Conservation (phyloP, 1,140 invertebrate species). For the Eufriesea mexicana region DNA sequence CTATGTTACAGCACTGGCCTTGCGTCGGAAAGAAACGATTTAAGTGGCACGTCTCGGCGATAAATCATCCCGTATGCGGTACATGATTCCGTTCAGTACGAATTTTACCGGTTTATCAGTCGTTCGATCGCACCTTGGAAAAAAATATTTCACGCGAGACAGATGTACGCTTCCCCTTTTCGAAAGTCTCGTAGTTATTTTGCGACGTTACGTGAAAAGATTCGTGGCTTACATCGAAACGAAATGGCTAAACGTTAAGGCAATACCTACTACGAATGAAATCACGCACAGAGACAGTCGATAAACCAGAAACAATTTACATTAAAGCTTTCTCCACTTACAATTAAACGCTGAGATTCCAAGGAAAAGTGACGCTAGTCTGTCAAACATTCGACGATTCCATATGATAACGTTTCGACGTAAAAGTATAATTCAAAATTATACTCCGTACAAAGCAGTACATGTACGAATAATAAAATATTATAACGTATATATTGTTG, state of each 20-base stretch:
- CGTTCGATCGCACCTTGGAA: constrained; percentile 9
- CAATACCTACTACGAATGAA: too few species aligned
- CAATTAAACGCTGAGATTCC: too few species aligned
- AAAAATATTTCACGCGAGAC: constrained; percentile 11
- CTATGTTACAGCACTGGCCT: neutral
- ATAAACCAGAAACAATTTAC: too few species aligned
- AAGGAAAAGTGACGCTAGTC: too few species aligned
- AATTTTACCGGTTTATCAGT: constrained; percentile 33
- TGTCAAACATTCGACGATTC: too few species aligned
- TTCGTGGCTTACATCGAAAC: neutral
- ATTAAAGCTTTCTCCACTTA: too few species aligned
- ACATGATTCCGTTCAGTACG: neutral
- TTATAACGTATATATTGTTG: too few species aligned
- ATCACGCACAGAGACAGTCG: neutral
- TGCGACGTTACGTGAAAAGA: neutral
- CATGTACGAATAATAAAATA: too few species aligned
- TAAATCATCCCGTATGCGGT: constrained; percentile 31
- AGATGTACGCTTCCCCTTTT: constrained; percentile 11
- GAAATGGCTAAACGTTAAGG: too few species aligned
- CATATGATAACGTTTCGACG: too few species aligned
- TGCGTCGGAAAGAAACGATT: neutral
- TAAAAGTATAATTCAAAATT: too few species aligned
- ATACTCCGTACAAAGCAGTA: too few species aligned
- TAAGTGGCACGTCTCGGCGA: constrained; percentile 5
- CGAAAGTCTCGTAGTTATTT: neutral